phyloP scores from a whole-genome alignment of 2,113 vertebrate species.

The Laticauda laticaudata region DNA sequence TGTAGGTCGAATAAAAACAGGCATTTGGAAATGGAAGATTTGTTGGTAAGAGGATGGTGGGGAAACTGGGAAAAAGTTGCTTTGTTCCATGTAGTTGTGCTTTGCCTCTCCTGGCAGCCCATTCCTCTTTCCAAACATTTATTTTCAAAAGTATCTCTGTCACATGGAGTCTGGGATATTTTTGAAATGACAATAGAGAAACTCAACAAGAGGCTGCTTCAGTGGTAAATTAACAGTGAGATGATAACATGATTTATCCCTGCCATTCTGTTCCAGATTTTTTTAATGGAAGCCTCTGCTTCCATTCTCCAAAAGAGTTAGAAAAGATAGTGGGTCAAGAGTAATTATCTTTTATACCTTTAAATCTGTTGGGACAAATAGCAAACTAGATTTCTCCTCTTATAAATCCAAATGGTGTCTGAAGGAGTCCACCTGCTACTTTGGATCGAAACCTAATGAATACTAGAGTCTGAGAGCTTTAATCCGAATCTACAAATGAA shows the following conservation, averaged over 20 bases:
- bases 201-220: conserved; percentile 46
- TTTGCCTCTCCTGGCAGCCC: no score
- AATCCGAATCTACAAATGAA: neutral
- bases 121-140: neutral
- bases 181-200: conserved; percentile 53
- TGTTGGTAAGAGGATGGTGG: neutral
- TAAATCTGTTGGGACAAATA: conserved; percentile 47
- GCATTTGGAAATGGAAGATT: neutral
- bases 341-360: conserved; percentile 53
- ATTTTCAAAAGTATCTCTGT: conserved; percentile 31
- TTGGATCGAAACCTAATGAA: conserved; percentile 49
- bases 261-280: conserved; percentile 48
- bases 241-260: conserved; percentile 37
- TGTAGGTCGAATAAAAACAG: conserved; percentile 28
- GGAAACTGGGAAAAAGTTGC: neutral
- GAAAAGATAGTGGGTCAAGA: conserved; percentile 14
- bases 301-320: conserved; percentile 41
- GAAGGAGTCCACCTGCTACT: conserved; percentile 51
- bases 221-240: conserved; percentile 36
- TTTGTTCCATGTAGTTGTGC: neutral
- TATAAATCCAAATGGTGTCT: conserved; percentile 62
- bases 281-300: conserved; percentile 50
- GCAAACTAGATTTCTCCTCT: conserved; percentile 45
- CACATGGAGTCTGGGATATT: conserved; percentile 39
- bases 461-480: neutral